Evolutionary conservation across 2,797 vertebrate species (phyloP).

Genomic region (Gymnopithys bicolor): DNA sequence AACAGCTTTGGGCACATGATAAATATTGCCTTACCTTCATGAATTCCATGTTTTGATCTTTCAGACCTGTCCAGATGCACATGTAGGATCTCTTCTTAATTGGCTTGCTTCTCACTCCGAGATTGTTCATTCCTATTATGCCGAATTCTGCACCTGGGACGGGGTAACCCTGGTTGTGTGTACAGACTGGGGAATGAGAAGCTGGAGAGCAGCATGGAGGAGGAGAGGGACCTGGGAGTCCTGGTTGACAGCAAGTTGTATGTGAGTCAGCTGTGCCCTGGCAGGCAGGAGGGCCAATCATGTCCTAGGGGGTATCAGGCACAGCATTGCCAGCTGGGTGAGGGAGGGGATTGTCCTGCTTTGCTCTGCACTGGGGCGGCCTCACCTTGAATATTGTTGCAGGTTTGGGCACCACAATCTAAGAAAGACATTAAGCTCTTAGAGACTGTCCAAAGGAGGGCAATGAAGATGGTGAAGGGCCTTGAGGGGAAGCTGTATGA

Average conservation of each 20-base stretch:
- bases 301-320: neutral
- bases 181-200: neutral
- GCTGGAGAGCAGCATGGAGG: neutral
- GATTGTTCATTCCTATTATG: neutral
- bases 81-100: neutral
- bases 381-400: neutral
- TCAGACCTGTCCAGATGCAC: neutral
- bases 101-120: neutral
- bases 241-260: neutral
- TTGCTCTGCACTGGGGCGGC: neutral
- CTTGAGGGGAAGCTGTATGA: neutral
- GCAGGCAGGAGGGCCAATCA: neutral
- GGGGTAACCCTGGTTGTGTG: neutral
- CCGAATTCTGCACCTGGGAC: neutral
- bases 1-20: neutral
- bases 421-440: neutral
- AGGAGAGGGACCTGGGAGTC: neutral
- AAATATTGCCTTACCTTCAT: neutral
- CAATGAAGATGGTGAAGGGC: neutral
- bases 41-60: neutral
- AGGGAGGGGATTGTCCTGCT: neutral
- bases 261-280: neutral
- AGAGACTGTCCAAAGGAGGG: neutral
- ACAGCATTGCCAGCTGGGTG: accelerated
- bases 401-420: neutral